Conservation (phyloP, 2,888 invertebrate species). For the Cantharis lateralis region DNA sequence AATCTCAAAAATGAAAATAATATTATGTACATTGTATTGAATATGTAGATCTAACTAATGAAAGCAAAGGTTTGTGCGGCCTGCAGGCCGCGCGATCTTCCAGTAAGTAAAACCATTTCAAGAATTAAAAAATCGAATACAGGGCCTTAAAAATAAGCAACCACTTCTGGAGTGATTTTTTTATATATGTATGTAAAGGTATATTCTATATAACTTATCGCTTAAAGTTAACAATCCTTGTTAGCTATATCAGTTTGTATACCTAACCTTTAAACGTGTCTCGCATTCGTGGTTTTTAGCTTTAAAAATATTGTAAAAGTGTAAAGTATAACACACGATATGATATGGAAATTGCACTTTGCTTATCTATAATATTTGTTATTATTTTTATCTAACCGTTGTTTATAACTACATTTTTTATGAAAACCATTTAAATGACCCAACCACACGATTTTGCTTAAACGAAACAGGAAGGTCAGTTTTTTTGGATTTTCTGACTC, state of each 20-base stretch:
- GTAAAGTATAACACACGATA: neutral
- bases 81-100: too few relatives aligned
- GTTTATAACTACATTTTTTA: neutral
- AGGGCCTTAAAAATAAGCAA: too few relatives aligned
- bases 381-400: neutral
- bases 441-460: neutral
- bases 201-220: neutral
- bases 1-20: too few relatives aligned
- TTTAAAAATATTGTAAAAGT: neutral
- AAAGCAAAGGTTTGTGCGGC: too few relatives aligned
- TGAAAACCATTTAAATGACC: neutral
- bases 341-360: constrained; percentile 1
- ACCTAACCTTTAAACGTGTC: neutral
- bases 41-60: too few relatives aligned
- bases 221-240: neutral
- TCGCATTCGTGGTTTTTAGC: neutral
- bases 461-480: neutral
- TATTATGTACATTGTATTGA: too few relatives aligned
- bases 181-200: too few relatives aligned
- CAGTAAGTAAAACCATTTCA: too few relatives aligned
- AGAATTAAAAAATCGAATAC: too few relatives aligned
- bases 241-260: neutral
- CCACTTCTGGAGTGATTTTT: neutral
- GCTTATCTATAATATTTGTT: constrained; percentile 1
- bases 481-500: too few relatives aligned